Evolutionary conservation across 2,113 vertebrate species (phyloP).

Genomic region (Microtus pennsylvanicus): DNA sequence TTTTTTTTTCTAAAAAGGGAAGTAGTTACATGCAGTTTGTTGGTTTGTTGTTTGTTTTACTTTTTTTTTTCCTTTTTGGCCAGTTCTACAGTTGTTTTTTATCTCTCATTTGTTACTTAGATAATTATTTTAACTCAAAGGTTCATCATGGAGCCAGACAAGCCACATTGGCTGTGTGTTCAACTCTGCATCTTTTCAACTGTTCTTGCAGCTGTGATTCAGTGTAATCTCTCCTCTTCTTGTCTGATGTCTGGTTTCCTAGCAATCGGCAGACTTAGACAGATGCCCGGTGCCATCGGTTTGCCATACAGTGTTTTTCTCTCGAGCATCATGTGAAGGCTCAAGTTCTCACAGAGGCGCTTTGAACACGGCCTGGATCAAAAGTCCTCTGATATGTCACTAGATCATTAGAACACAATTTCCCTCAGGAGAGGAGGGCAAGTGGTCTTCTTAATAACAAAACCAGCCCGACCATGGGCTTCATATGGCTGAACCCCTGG

Average conservation of each 20-base stretch:
- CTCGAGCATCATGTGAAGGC: conserved; percentile 1
- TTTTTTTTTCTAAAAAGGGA: conserved; percentile 63
- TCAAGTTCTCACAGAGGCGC: background rate
- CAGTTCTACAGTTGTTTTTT: conserved; percentile 62
- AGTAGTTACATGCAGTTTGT: conserved; percentile 1
- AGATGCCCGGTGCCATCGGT: background rate
- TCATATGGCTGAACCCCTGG: conserved; percentile 29
- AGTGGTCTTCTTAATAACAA: conserved; percentile 51
- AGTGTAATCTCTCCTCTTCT: background rate
- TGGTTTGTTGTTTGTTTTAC: background rate
- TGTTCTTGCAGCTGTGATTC: conserved; percentile 13
- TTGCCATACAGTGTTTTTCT: background rate
- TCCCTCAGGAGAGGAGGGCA: background rate
- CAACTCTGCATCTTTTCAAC: conserved; percentile 1
- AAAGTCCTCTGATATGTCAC: conserved; percentile 42
- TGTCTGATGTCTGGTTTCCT: conserved; percentile 39
- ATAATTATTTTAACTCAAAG: conserved; percentile 61
- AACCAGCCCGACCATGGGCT: conserved; percentile 51
- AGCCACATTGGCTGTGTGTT: conserved; percentile 53
- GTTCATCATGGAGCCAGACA: conserved; percentile 59
- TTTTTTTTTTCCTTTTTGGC: conserved; percentile 24
- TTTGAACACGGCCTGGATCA: conserved; percentile 26
- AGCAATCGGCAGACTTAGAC: conserved; percentile 21
- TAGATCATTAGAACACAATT: conserved; percentile 24
- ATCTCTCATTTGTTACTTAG: conserved; percentile 55